These are phyloP conservation scores for Isurus oxyrinchus DNA, from an alignment of 2,113 vertebrate genomes.

Conservation along the genomic window DNA sequence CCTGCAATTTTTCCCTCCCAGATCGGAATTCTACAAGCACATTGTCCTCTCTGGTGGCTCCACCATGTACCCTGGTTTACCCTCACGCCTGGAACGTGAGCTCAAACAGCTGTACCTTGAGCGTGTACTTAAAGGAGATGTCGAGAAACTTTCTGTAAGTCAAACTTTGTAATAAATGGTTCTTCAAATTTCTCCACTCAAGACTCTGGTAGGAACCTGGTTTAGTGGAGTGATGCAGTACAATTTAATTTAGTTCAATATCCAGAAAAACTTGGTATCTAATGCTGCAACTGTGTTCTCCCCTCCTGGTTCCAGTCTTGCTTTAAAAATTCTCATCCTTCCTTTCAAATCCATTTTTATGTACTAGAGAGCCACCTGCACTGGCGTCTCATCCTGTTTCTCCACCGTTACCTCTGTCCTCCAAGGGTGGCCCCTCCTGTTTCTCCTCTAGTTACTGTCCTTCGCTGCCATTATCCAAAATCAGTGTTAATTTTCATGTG, in stretches of 20 bases:
- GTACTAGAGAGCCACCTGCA: too few species aligned
- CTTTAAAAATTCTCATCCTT: not conserved
- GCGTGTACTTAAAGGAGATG: constrained; percentile 92
- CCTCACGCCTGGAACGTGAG: constrained; percentile 89
- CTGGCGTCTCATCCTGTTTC: too few species aligned
- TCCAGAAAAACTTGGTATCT: not conserved
- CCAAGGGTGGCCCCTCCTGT: too few species aligned
- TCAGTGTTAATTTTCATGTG: too few species aligned
- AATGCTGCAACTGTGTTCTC: not conserved
- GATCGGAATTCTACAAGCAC: constrained; percentile 97
- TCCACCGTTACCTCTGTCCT: not conserved
- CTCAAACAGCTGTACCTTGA: constrained; percentile 97
- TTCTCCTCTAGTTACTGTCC: too few species aligned
- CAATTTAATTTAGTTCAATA: not conserved
- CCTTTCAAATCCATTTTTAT: not conserved
- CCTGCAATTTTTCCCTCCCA: constrained; percentile 45
- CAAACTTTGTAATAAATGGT: rapidly evolving
- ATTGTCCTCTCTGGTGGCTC: constrained; percentile 95
- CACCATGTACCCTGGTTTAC: constrained; percentile 96
- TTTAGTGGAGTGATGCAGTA: not conserved
- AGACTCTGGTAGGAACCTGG: not conserved
- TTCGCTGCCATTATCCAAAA: too few species aligned
- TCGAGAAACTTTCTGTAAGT: constrained; percentile 96
- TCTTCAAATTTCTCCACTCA: not conserved
- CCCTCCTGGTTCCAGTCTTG: not conserved